Evolutionary conservation across 2,888 invertebrate genomes (phyloP).

Genomic region (Callimorpha dominula): DNA sequence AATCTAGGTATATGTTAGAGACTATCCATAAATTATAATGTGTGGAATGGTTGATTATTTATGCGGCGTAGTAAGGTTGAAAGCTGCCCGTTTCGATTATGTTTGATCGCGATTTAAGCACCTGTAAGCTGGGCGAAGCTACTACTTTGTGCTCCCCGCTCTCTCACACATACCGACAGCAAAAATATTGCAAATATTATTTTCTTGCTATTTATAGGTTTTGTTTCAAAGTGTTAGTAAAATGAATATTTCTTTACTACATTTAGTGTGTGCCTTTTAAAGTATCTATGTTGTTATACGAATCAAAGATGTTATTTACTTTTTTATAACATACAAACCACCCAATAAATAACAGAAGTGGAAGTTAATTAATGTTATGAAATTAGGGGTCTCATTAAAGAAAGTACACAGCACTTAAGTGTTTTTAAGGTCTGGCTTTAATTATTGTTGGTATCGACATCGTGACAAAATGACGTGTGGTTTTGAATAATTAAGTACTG

Average conservation of each 20-base stretch:
- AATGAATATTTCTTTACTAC: not conserved
- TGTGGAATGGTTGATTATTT: conserved; percentile 48
- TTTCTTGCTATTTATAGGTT: not conserved
- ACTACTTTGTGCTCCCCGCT: conserved; percentile 71
- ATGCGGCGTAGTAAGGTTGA: conserved; percentile 52
- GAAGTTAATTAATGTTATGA: not conserved
- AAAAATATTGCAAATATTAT: conserved; percentile 7
- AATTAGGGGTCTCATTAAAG: not conserved
- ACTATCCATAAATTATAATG: conserved; percentile 41
- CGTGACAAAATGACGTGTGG: not conserved
- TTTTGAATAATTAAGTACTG: not conserved
- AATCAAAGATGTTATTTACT: not conserved
- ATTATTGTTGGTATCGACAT: not conserved
- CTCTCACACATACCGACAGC: conserved; percentile 55
- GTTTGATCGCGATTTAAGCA: conserved; percentile 79
- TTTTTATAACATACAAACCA: not conserved
- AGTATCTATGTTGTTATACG: not conserved
- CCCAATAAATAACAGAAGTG: no score
- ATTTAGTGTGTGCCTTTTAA: not conserved
- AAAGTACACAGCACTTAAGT: not conserved
- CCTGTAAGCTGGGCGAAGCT: conserved; percentile 61
- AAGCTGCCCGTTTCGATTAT: conserved; percentile 66
- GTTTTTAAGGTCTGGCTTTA: not conserved
- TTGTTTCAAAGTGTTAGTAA: not conserved
- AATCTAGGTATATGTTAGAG: not conserved